Percentiles rank a stretch among this genome's conserved stretches.
These are phyloP conservation scores for Cladopsammia gracilis DNA, from an alignment of 64 coral and sea anemone genomes.

Conservation along the genomic window DNA sequence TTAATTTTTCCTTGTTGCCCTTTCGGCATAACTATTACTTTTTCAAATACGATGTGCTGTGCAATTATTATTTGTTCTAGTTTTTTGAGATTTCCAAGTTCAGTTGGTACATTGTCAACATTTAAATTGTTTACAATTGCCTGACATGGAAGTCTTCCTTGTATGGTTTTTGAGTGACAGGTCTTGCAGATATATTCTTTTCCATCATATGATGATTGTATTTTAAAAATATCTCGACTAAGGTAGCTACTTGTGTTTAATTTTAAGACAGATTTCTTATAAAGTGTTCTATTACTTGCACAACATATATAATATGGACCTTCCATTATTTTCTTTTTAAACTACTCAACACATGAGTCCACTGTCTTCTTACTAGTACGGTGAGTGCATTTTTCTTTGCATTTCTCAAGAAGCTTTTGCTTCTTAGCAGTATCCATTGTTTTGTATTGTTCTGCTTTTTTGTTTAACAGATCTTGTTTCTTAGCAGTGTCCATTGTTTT, in stretches of 20 bases:
- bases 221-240: no score
- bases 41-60: constrained; percentile 66
- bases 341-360: no score
- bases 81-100: constrained; percentile 63
- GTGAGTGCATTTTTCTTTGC: no score
- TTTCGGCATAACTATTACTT: constrained; percentile 74
- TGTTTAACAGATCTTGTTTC: constrained; percentile 3
- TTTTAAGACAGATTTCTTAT: no score
- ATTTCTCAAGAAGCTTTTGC: neutral
- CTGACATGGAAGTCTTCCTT: neutral
- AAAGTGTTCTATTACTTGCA: no score
- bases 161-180: no score
- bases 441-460: constrained; percentile 8
- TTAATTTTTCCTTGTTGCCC: constrained; percentile 76
- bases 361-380: no score
- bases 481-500: constrained; percentile 3
- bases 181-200: neutral
- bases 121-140: constrained; percentile 37
- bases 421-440: neutral
- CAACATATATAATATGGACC: no score
- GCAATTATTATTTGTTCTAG: constrained; percentile 59
- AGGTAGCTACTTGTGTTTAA: no score
- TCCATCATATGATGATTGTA: constrained; percentile 10
- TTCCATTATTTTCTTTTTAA: no score
- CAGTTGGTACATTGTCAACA: constrained; percentile 70